A percentile compares a stretch with the other conserved stretches of the same genome.
phyloP scores from a whole-genome alignment of 2,888 invertebrate species.

The Hololepta plana region DNA sequence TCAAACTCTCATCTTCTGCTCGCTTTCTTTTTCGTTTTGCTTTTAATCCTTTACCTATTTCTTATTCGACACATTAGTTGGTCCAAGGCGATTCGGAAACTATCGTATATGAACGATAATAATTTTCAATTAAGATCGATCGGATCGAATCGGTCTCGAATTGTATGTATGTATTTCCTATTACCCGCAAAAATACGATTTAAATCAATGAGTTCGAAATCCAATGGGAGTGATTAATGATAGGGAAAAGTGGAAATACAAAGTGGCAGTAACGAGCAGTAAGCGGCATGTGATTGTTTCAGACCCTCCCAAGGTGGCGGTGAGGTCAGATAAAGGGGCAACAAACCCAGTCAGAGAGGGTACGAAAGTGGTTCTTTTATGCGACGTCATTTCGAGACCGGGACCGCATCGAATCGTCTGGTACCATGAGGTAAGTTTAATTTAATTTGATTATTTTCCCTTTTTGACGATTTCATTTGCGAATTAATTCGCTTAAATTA shows the following conservation, averaged over 20 bases:
- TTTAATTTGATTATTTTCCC: slow-evolving; percentile 6
- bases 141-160: no score
- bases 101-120: no score
- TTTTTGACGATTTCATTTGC: no score
- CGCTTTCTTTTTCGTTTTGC: no score
- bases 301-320: slow-evolving; percentile 65
- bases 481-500: slow-evolving; percentile 2
- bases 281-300: slow-evolving; percentile 20
- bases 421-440: slow-evolving; percentile 61
- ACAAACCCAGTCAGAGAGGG: slow-evolving; percentile 42
- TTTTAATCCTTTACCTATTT: no score
- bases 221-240: neutral
- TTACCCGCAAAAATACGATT: no score
- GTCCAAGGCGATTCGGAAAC: no score
- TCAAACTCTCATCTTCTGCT: no score
- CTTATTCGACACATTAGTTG: no score
- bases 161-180: no score
- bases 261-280: slow-evolving; percentile 1
- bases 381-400: slow-evolving; percentile 63
- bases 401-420: slow-evolving; percentile 55
- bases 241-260: no score
- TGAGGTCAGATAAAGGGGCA: slow-evolving; percentile 42
- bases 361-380: slow-evolving; percentile 57
- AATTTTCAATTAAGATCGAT: no score
- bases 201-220: neutral